phyloP scores from a whole-genome alignment of 2,113 vertebrate genomes.

The Eolophus roseicapilla region DNA sequence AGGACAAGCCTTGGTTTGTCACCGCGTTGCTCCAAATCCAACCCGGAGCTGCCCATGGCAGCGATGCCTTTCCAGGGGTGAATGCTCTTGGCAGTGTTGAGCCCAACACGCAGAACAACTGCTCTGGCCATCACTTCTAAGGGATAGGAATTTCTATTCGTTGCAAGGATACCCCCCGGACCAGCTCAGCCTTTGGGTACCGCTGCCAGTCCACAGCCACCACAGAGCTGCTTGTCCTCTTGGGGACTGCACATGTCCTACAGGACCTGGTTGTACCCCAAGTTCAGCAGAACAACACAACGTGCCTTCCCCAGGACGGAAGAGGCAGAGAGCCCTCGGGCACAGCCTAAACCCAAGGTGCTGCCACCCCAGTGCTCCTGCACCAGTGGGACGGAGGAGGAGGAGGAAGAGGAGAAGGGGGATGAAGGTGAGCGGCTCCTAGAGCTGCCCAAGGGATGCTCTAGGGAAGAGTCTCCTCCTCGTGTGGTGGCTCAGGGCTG shows the following conservation, averaged over 20 bases:
- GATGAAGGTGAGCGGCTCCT: background rate
- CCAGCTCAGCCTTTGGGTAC: background rate
- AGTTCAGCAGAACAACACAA: background rate
- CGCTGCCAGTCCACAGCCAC: background rate
- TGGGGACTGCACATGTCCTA: rapidly evolving
- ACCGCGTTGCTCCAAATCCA: background rate
- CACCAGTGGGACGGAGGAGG: rapidly evolving
- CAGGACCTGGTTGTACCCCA: background rate
- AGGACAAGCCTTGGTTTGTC: background rate
- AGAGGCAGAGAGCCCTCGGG: background rate
- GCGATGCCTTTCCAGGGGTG: too few species aligned
- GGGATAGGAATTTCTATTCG: background rate
- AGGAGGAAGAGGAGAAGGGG: background rate
- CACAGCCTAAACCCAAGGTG: background rate
- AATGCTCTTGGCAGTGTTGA: background rate
- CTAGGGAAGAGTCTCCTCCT: constrained; percentile 8
- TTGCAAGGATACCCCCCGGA: background rate
- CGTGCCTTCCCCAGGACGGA: rapidly evolving
- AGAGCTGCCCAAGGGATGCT: background rate
- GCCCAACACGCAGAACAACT: background rate
- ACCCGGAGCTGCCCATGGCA: rapidly evolving
- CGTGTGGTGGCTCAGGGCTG: background rate
- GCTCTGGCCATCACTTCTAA: background rate
- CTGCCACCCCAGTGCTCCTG: background rate
- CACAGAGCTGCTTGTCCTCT: background rate